Evolutionary conservation across 2,113 vertebrate genomes (phyloP).

Genomic region (Agelaius tricolor): DNA sequence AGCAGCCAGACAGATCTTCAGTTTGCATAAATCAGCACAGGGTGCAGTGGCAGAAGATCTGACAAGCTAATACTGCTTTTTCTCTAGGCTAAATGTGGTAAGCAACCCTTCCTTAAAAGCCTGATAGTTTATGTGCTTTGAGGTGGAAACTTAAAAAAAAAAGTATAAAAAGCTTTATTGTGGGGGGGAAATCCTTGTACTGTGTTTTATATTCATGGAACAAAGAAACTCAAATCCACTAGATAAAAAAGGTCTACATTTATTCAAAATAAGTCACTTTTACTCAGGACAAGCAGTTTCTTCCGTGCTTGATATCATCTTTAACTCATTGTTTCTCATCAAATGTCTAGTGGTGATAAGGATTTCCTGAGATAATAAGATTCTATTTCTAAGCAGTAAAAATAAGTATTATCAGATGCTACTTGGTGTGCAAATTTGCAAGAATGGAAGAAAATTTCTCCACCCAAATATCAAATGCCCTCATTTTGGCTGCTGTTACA

Average conservation of each 20-base stretch:
- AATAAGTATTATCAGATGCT: slow-evolving; percentile 56
- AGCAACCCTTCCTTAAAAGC: slow-evolving; percentile 33
- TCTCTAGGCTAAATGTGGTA: slow-evolving; percentile 20
- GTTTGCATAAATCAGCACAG: slow-evolving; percentile 6
- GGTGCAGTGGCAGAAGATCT: background rate
- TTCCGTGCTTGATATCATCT: slow-evolving; percentile 35
- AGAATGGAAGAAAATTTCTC: slow-evolving; percentile 40
- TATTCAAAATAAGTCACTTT: slow-evolving; percentile 29
- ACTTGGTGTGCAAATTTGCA: slow-evolving; percentile 44
- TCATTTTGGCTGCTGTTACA: background rate
- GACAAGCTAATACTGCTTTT: background rate
- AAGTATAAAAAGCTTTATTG: background rate
- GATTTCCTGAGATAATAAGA: slow-evolving; percentile 58
- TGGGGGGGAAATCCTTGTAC: background rate
- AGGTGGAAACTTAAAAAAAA: slow-evolving; percentile 22
- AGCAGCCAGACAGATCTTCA: background rate
- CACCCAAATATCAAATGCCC: background rate
- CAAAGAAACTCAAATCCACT: slow-evolving; percentile 18
- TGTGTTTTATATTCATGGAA: slow-evolving; percentile 7
- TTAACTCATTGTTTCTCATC: slow-evolving; percentile 65
- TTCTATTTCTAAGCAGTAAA: slow-evolving; percentile 36
- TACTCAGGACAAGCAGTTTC: slow-evolving; percentile 31
- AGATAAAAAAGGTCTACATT: background rate
- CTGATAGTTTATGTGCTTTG: slow-evolving; percentile 29
- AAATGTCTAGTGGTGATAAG: slow-evolving; percentile 43